phyloP scores from a whole-genome alignment of 2,113 vertebrate genomes.

The Indicator indicator region DNA sequence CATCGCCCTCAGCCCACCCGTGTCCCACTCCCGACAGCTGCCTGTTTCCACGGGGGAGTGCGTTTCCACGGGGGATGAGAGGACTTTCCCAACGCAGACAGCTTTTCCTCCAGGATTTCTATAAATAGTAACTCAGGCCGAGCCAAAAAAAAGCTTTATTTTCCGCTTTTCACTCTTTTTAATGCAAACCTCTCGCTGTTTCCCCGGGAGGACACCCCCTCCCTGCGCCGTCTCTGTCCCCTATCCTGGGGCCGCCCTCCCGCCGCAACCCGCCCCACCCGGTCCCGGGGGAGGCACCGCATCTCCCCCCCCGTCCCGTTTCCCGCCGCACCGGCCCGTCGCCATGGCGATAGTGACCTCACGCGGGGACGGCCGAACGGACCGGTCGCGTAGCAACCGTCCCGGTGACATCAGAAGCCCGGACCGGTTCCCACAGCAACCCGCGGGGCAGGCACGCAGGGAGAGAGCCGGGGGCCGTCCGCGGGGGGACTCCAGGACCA shows the following conservation, averaged over 20 bases:
- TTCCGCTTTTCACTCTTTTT: neutral
- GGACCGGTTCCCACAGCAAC: conserved; percentile 75
- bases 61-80: neutral
- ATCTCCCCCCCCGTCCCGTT: neutral
- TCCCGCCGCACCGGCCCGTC: neutral
- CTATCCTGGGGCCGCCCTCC: neutral
- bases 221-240: neutral
- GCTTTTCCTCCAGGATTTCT: conserved; percentile 11
- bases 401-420: conserved; percentile 70
- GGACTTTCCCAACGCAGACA: neutral
- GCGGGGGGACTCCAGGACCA: neutral
- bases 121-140: neutral
- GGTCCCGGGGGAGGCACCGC: neutral
- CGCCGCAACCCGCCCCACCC: neutral
- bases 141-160: conserved; percentile 6
- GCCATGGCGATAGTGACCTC: conserved; percentile 64
- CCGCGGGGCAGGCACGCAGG: neutral
- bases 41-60: neutral
- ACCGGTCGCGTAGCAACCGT: conserved; percentile 71
- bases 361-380: conserved; percentile 14
- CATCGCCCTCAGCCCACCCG: accelerated
- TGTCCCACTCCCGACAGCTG: neutral
- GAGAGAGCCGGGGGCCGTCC: neutral
- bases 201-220: neutral
- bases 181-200: neutral